Conservation (phyloP, 1,140 invertebrate species). For the Ooceraea biroi region DNA sequence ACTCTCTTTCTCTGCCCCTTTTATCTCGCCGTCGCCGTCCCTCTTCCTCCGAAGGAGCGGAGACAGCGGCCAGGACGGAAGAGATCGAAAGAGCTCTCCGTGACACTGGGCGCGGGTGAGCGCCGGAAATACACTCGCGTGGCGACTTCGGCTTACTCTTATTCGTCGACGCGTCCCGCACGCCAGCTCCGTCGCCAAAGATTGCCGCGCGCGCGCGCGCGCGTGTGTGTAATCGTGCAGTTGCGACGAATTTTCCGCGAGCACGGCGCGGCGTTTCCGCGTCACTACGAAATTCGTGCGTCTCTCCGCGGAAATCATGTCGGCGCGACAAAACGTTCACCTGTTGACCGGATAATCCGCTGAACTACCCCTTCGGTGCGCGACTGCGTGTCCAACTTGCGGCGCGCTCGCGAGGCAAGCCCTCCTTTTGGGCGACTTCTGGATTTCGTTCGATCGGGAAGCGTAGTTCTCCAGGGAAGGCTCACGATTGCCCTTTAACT, state of each 20-base stretch:
- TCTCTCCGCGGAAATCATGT: background rate
- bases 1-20: too few relatives aligned
- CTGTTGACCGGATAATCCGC: background rate
- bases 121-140: conserved; percentile 70
- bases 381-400: too few relatives aligned
- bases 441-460: background rate
- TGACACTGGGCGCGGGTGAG: conserved; percentile 62
- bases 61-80: conserved; percentile 42
- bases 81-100: conserved; percentile 28
- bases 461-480: background rate
- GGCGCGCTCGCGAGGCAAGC: too few relatives aligned
- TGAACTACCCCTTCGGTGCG: too few relatives aligned
- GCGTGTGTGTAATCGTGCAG: conserved; percentile 32
- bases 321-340: background rate
- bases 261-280: background rate
- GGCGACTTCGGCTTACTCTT: conserved; percentile 60
- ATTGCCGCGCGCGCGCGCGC: background rate
- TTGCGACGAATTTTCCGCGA: conserved; percentile 44
- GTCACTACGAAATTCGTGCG: background rate
- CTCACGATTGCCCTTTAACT: background rate
- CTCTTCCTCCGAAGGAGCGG: conserved; percentile 28
- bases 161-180: conserved; percentile 49
- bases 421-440: too few relatives aligned
- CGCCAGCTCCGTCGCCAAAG: conserved; percentile 34
- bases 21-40: background rate